A percentile compares a stretch with the other conserved stretches of the same genome.
phyloP scores from a whole-genome alignment of 2,797 vertebrate species.

The Erethizon dorsatum region DNA sequence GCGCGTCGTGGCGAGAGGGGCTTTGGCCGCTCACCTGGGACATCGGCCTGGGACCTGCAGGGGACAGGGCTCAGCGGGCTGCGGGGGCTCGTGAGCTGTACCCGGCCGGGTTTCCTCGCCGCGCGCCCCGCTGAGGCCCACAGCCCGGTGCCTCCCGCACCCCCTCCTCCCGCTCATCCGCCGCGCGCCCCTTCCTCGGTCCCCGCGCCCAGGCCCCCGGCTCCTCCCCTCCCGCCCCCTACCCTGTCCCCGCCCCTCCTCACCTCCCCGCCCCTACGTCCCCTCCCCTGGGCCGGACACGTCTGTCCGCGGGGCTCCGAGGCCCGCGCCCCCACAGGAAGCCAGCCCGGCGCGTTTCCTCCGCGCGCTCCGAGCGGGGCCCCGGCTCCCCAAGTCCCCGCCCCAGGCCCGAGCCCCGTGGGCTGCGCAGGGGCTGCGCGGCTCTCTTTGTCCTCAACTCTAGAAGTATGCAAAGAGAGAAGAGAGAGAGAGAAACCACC shows the following conservation, averaged over 20 bases:
- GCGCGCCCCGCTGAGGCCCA: not conserved
- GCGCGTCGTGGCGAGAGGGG: slow-evolving; percentile 89
- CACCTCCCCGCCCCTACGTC: slow-evolving; percentile 31
- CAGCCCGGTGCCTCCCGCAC: not conserved
- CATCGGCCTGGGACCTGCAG: slow-evolving; percentile 91
- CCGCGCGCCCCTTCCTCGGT: slow-evolving; percentile 72
- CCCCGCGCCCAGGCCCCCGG: slow-evolving; percentile 80
- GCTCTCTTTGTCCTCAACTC: slow-evolving; percentile 58
- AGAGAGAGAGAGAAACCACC: not conserved
- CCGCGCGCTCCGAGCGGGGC: not conserved
- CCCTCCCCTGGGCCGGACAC: slow-evolving; percentile 81
- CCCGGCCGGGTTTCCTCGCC: not conserved
- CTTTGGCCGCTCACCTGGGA: slow-evolving; percentile 91
- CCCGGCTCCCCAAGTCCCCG: slow-evolving; percentile 69
- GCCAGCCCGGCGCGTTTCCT: slow-evolving; percentile 75
- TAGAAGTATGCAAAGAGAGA: slow-evolving; percentile 65
- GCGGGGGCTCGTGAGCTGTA: not conserved
- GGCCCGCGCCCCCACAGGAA: slow-evolving; percentile 84
- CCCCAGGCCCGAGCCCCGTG: slow-evolving; percentile 46
- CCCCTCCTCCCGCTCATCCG: slow-evolving; percentile 59
- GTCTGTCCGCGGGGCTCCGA: slow-evolving; percentile 80
- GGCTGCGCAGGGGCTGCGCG: not conserved
- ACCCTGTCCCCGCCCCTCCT: slow-evolving; percentile 61
- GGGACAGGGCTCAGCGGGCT: slow-evolving; percentile 68
- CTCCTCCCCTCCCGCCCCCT: slow-evolving; percentile 71